A percentile compares a stretch with the other conserved stretches of the same genome.
Conservation (phyloP, 2,797 vertebrate genomes). For the Threskiornis aethiopicus region DNA sequence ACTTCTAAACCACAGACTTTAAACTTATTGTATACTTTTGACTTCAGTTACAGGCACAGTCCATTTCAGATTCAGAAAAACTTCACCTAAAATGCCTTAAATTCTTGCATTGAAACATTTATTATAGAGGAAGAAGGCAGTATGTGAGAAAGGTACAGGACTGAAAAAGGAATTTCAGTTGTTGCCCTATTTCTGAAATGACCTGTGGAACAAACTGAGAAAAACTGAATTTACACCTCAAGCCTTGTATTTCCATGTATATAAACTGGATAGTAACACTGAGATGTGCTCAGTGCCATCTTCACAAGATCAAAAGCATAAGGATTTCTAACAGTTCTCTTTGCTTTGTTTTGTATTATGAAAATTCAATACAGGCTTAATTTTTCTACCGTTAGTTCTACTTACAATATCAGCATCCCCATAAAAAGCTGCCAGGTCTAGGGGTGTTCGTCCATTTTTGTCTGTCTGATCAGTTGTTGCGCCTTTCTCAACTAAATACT, state of each 20-base stretch:
- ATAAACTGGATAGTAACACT: no score
- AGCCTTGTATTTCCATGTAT: not conserved
- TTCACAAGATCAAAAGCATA: not conserved
- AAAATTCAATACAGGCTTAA: not conserved
- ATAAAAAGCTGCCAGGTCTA: constrained; percentile 96
- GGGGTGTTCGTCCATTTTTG: constrained; percentile 94
- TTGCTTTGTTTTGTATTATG: not conserved
- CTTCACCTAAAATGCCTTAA: not conserved
- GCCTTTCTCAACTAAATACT: constrained; percentile 92
- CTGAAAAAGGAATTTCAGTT: not conserved
- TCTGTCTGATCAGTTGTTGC: constrained; percentile 94
- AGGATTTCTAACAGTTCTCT: not conserved
- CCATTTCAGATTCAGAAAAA: not conserved
- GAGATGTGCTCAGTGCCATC: not conserved
- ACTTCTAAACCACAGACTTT: not conserved
- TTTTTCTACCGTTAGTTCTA: not conserved
- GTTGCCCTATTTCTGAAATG: not conserved
- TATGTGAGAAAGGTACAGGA: not conserved
- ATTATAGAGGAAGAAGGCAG: not conserved
- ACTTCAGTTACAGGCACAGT: not conserved
- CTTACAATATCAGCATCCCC: constrained; percentile 95
- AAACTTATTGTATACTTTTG: not conserved
- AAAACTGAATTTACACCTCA: not conserved
- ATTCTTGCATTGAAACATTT: not conserved
- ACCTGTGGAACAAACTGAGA: not conserved